A percentile compares a stretch with the other conserved stretches of the same genome.
phyloP scores from a whole-genome alignment of 64 coral and sea anemone species.

The Stichodactyla helianthus region DNA sequence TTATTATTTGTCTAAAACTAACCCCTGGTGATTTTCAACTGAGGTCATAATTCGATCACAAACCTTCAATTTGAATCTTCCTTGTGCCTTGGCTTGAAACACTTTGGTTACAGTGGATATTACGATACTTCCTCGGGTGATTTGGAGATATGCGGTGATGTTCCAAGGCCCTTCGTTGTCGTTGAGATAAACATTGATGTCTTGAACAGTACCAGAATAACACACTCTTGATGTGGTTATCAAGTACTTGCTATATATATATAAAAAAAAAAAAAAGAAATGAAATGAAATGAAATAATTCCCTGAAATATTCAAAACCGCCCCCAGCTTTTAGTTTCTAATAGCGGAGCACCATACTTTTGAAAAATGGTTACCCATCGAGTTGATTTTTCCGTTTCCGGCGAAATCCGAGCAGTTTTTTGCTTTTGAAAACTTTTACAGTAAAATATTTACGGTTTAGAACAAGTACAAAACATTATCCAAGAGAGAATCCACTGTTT shows the following conservation, averaged over 20 bases:
- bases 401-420: no score
- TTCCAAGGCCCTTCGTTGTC: conserved; percentile 11
- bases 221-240: conserved; percentile 35
- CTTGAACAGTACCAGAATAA: conserved; percentile 21
- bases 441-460: no score
- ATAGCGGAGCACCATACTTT: no score
- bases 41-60: neutral
- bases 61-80: conserved; percentile 32
- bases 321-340: no score
- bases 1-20: no score
- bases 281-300: neutral
- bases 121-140: neutral
- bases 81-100: conserved; percentile 19
- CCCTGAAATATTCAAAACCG: no score
- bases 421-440: no score
- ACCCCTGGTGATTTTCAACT: neutral
- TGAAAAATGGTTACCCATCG: no score
- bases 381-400: no score
- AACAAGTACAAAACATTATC: no score
- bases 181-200: conserved; percentile 24
- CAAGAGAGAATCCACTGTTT: no score
- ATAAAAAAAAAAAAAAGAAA: neutral
- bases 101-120: conserved; percentile 19
- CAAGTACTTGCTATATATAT: conserved; percentile 24
- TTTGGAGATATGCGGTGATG: conserved; percentile 14